These are phyloP conservation scores for Herpetotheres cachinnans DNA, from an alignment of 2,113 vertebrate genomes.

Conservation along the genomic window DNA sequence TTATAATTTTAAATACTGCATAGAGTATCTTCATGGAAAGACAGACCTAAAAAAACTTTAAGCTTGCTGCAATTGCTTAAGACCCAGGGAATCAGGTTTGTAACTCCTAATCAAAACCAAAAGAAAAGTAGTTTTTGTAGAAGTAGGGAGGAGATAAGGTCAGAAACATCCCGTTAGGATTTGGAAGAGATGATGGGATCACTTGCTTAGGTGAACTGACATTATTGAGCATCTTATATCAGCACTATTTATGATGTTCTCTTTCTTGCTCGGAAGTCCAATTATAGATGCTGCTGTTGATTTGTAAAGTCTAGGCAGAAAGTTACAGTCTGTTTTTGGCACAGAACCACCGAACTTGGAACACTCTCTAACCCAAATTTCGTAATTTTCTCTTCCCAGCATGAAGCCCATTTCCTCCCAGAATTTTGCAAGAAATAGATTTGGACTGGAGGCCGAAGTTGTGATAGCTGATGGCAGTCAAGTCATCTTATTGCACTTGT, in stretches of 20 bases:
- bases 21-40: neutral
- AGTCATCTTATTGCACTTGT: neutral
- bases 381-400: neutral
- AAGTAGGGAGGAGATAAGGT: neutral
- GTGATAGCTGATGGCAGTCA: neutral
- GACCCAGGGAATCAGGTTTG: neutral
- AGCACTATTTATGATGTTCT: neutral
- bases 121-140: neutral
- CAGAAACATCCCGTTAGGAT: neutral
- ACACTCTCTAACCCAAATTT: neutral
- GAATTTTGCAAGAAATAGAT: neutral
- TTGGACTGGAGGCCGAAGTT: neutral
- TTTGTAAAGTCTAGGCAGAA: neutral
- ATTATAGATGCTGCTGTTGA: neutral
- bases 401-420: neutral
- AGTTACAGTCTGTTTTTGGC: neutral
- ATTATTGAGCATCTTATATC: neutral
- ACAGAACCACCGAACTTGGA: neutral
- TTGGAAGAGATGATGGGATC: neutral
- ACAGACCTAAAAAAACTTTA: neutral
- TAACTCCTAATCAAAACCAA: neutral
- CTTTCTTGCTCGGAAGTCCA: neutral
- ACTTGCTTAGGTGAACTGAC: neutral
- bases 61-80: neutral
- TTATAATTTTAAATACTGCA: neutral